A percentile compares a stretch with the other conserved stretches of the same genome.
These are phyloP conservation scores for Pediacus dermestoides DNA, from an alignment of 2,888 invertebrate species.

Conservation along the genomic window DNA sequence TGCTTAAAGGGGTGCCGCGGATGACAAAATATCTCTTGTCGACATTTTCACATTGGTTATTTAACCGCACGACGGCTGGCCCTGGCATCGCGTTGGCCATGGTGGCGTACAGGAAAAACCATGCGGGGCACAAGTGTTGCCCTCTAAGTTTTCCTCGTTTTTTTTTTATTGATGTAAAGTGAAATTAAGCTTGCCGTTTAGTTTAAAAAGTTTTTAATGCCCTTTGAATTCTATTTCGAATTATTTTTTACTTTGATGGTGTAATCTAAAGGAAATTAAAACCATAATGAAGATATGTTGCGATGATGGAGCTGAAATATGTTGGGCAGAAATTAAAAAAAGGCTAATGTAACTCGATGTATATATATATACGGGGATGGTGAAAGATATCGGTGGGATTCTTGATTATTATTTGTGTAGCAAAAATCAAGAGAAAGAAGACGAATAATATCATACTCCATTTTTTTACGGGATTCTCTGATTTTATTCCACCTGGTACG, in stretches of 20 bases:
- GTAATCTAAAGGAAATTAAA: conserved; percentile 37
- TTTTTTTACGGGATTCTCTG: no score
- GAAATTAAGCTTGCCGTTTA: conserved; percentile 36
- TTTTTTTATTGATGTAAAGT: conserved; percentile 36
- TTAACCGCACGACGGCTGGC: conserved; percentile 15
- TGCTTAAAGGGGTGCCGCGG: conserved; percentile 36
- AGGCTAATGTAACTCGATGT: no score
- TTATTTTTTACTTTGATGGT: conserved; percentile 35
- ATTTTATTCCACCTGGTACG: no score
- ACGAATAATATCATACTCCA: no score
- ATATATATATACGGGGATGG: no score
- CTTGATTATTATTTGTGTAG: no score
- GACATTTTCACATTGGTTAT: conserved; percentile 20
- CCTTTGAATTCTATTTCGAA: conserved; percentile 31
- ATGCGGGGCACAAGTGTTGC: conserved; percentile 5
- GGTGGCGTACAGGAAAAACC: conserved; percentile 10
- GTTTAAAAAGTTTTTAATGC: conserved; percentile 35
- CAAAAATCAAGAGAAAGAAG: no score
- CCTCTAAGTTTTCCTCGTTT: conserved; percentile 13
- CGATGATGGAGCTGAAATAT: no score
- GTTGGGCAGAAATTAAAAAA: no score
- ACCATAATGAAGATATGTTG: conserved; percentile 34
- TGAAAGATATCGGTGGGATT: no score
- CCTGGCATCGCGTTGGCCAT: background rate
- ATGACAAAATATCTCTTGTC: conserved; percentile 37